Evolutionary conservation across 2,797 vertebrate genomes (phyloP).

Genomic region (Heliangelus exortis): DNA sequence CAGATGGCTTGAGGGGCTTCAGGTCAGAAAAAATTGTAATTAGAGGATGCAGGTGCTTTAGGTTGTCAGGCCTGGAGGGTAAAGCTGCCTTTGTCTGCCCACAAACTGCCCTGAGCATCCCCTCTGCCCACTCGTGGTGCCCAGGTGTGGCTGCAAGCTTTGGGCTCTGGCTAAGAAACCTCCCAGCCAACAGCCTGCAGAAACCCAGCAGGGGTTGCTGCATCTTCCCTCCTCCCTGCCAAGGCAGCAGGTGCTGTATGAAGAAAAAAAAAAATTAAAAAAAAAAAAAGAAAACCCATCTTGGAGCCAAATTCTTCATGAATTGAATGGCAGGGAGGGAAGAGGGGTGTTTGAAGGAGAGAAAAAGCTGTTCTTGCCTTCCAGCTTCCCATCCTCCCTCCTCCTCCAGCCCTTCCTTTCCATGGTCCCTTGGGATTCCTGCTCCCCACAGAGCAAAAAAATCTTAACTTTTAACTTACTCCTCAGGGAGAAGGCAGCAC

Average conservation of each 20-base stretch:
- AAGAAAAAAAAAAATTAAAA: not conserved
- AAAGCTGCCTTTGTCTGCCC: not conserved
- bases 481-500: too few species aligned
- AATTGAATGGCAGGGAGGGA: not conserved
- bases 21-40: not conserved
- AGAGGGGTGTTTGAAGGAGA: not conserved
- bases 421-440: too few species aligned
- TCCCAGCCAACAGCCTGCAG: not conserved
- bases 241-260: constrained; percentile 41
- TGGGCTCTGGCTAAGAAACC: not conserved
- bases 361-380: not conserved
- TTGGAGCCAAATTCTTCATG: not conserved
- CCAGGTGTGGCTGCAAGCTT: not conserved
- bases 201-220: not conserved
- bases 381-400: not conserved
- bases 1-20: not conserved
- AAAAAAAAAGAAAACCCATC: not conserved
- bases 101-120: not conserved
- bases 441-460: too few species aligned
- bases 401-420: not conserved
- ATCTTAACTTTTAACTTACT: too few species aligned
- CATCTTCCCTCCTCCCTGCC: not conserved
- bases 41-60: not conserved
- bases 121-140: not conserved
- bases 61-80: not conserved